Evolutionary conservation across 2,113 vertebrate species (phyloP), one percentile per base, ranked within the genome.

Genomic region (Prionailurus viverrinus): DNA sequence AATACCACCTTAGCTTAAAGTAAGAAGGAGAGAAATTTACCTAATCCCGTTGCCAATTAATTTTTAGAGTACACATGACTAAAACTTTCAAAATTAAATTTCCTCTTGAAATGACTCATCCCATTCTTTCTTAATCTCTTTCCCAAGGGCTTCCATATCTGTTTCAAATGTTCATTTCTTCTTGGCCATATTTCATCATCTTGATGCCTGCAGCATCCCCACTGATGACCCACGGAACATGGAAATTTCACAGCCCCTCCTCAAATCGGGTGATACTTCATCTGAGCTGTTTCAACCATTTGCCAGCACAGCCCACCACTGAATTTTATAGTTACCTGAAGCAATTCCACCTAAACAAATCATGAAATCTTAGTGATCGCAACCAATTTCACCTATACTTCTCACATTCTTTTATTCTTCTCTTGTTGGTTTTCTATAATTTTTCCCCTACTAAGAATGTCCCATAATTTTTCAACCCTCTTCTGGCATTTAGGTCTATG

Each of bases 311-410:
- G 21, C 11, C n/a, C 78, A 51, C 45, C 39, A 36, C 18, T 48
- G 48, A 68, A 58, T 36, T 76, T 78, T 53, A 79, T 66, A 68
- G 48, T 78, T 84, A 82, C 58, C 45, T 82, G n/a, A 90, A 29
- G 27, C 16, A 86, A 80, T 86, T 94, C 9, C 39, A 78, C 21
- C 18, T 88, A 29, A 90, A 89, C 31, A 90, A 84, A 93, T 83
- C 2, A 7, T 15, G 63, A 51, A 61, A 90, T 65, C 21, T 53
- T 53, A 23, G 6, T 27, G 15, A 81, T 87, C 14, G 80, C 27
- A 73, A 7, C 1, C 45, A 55, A 55, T 31, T 71, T 71, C 61
- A 41, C 14, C 31, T 53, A 16, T 11, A 36, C 36, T 3, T 91
- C 31, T 94, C 25, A 8, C 23, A 48, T 94, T 76, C 2, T 86